A percentile compares a stretch with the other conserved stretches of the same genome.
These are phyloP conservation scores for Ichneumoninae sp. DNA, from an alignment of 2,888 invertebrate genomes.

Conservation along the genomic window DNA sequence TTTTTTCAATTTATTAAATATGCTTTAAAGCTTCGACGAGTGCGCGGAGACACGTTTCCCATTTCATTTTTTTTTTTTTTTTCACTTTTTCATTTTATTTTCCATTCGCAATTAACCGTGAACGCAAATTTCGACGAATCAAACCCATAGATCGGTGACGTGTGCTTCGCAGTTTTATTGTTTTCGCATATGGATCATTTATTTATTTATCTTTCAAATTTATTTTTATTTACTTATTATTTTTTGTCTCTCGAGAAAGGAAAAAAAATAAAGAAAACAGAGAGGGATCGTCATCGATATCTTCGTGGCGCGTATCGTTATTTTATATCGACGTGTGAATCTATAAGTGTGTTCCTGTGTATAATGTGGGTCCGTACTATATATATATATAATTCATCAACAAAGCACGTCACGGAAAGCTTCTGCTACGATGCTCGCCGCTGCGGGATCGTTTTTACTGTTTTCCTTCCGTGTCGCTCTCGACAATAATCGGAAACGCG, in stretches of 20 bases:
- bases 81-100: constrained; percentile 25
- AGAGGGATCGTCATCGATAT: constrained; percentile 24
- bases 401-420: constrained; percentile 30
- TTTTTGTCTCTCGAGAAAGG: constrained; percentile 27
- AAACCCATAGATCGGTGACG: constrained; percentile 24
- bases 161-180: constrained; percentile 34
- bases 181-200: constrained; percentile 1
- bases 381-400: constrained; percentile 46
- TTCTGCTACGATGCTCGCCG: constrained; percentile 14
- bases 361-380: constrained; percentile 19
- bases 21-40: constrained; percentile 25
- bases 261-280: constrained; percentile 28
- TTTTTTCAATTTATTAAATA: constrained; percentile 6
- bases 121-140: constrained; percentile 12
- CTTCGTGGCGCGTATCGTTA: constrained; percentile 23
- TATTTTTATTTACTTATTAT: neutral
- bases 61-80: neutral
- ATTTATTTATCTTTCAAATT: neutral
- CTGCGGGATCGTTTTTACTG: constrained; percentile 5
- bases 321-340: constrained; percentile 25
- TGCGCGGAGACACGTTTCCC: constrained; percentile 3
- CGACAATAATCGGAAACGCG: constrained; percentile 37
- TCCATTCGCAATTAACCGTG: constrained; percentile 20
- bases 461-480: constrained; percentile 18
- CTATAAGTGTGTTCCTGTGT: constrained; percentile 9